A percentile compares a stretch with the other conserved stretches of the same genome.
Evolutionary conservation across 2,888 invertebrate genomes (phyloP).

Genomic region (Tenthredo notha): DNA sequence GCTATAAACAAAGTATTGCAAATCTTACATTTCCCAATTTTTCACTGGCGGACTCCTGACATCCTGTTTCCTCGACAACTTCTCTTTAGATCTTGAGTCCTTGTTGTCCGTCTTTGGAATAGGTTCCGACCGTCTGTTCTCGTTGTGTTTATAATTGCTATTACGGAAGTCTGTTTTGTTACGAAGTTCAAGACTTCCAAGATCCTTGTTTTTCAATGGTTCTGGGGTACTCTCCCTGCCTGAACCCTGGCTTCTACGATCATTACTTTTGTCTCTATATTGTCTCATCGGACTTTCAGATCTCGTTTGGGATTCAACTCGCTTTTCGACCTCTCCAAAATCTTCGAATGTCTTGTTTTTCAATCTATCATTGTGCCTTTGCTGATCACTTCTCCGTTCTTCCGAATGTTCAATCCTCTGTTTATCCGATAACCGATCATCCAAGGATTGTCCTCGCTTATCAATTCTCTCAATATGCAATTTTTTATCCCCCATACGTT

Average conservation of each 20-base stretch:
- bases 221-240: constrained; percentile 85
- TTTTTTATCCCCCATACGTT: constrained; percentile 60
- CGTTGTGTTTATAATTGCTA: constrained; percentile 55
- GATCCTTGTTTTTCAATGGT: constrained; percentile 80
- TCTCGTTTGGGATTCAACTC: constrained; percentile 57
- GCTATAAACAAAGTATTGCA: constrained; percentile 38
- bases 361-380: constrained; percentile 57
- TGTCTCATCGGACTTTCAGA: constrained; percentile 63
- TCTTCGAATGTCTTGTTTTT: constrained; percentile 57
- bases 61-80: constrained; percentile 56
- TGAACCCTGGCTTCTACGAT: constrained; percentile 80
- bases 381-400: constrained; percentile 45
- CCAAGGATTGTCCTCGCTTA: constrained; percentile 58
- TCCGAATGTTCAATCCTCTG: constrained; percentile 59
- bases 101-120: constrained; percentile 58
- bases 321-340: constrained; percentile 52
- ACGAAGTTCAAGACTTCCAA: constrained; percentile 64
- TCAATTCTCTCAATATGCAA: constrained; percentile 62
- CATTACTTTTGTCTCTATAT: constrained; percentile 59
- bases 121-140: constrained; percentile 62
- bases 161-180: constrained; percentile 60
- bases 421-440: constrained; percentile 58
- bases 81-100: constrained; percentile 62
- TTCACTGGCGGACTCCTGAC: constrained; percentile 60
- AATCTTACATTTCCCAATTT: constrained; percentile 72